Percentiles rank a stretch among this genome's conserved stretches.
Evolutionary conservation across 2,888 invertebrate species (phyloP).

Genomic region (Tachina grossa): DNA sequence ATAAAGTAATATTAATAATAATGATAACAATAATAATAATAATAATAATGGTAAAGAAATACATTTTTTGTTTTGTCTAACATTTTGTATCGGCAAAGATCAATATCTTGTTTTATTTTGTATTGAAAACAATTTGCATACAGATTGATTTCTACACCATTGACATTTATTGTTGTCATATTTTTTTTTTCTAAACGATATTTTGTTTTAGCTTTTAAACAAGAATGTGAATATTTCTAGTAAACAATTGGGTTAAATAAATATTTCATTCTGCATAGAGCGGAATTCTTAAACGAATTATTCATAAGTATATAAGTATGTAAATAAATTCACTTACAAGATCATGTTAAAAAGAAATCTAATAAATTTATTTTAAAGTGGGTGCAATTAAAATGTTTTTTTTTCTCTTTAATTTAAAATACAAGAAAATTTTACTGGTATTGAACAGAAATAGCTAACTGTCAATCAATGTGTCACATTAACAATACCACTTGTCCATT

Average conservation of each 20-base stretch:
- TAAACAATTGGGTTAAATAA: slow-evolving; percentile 47
- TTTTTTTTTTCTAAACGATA: slow-evolving; percentile 19
- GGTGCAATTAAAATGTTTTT: slow-evolving; percentile 63
- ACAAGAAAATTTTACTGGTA: slow-evolving; percentile 1
- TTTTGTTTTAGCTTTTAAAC: slow-evolving; percentile 36
- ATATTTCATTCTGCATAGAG: background rate
- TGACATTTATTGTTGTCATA: slow-evolving; percentile 42
- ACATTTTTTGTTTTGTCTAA: slow-evolving; percentile 25
- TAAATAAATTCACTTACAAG: slow-evolving; percentile 15
- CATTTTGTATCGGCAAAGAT: slow-evolving; percentile 69
- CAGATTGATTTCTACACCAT: slow-evolving; percentile 61
- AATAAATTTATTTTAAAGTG: slow-evolving; percentile 58
- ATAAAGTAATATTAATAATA: background rate
- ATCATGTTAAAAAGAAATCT: slow-evolving; percentile 18
- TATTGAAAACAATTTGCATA: slow-evolving; percentile 68
- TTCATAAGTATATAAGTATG: slow-evolving; percentile 13
- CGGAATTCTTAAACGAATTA: slow-evolving; percentile 36
- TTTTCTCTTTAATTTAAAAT: slow-evolving; percentile 32
- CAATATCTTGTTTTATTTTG: slow-evolving; percentile 62
- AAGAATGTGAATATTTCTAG: slow-evolving; percentile 45
- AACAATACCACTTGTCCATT: slow-evolving; percentile 69
- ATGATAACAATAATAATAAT: background rate
- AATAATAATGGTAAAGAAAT: background rate
- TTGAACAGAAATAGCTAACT: slow-evolving; percentile 61
- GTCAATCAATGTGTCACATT: slow-evolving; percentile 71